Evolutionary conservation across 2,113 vertebrate genomes (phyloP), one percentile per base, ranked within the genome.

Genomic region (Coturnix japonica): DNA sequence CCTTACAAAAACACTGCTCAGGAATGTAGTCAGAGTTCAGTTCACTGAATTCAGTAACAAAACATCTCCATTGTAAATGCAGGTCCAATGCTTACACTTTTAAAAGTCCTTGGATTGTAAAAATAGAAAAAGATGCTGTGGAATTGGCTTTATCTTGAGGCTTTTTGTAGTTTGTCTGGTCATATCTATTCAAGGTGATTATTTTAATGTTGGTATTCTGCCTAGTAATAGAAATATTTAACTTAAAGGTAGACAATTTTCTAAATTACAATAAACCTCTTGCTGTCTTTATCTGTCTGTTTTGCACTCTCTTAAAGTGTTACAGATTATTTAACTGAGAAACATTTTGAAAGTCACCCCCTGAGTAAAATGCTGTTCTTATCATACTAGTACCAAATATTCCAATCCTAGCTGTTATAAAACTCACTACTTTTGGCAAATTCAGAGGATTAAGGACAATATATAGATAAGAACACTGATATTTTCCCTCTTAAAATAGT

Each of bases 401-500:
- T 35, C 26, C 1, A 72, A 51, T 89, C 35, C 47, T 78, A 72
- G 57, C 43, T 92, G 39, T 71, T 88, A 63, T 3, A 64, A 93
- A 78, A 60, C 47, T 72, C 3, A 46, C 66, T 81, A 87, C 30
- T 89, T 94, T 84, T 46, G 19, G 39, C 3, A 92, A 83, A 89
- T 90, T 86, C 77, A 72, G 21, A 8, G 57, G 47, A 84, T 95
- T 93, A 91, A 56, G 37, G 25, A 51, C 64, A 51, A 90, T 86
- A 71, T 81, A 28, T 12, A 78, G 89, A 86, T 85, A 7, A 88
- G 61, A 81, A 67, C 28, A 66, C 0, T 56, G 73, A 86, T 93
- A 91, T 81, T 84, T 91, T 74, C 37, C 69, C 33, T 66, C 6
- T 81, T 81, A 46, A 79, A 70, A 72, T 33, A 67, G 7, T 71